Evolutionary conservation across 2,797 vertebrate genomes (phyloP), one percentile per base, ranked within the genome.

Genomic region (Mormyrops boulengeri): DNA sequence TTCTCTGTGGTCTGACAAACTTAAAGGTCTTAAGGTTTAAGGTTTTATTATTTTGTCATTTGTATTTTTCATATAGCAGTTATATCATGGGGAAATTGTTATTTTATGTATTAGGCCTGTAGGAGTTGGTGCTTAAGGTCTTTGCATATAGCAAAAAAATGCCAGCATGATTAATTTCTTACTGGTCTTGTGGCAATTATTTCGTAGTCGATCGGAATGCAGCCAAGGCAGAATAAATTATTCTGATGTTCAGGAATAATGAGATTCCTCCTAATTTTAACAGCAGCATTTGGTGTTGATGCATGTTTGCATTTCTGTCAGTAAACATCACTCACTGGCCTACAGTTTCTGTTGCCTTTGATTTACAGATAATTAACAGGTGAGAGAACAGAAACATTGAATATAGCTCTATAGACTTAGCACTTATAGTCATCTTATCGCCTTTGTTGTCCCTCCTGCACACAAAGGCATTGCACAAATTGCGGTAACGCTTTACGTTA

Each of bases 221-320:
- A 50, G 19, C 82, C 47, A 85, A 49, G 82, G 44, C 82, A 85
- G 82, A 85, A 52, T 85, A 52, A 85, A 52, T 52, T 85, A 85
- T 85, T 22, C 44, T 52, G n/a, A 85, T 85, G 44, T 85, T n/a
- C 82, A 85, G 44, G n/a, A 85, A 50, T 85, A 85, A 85, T 85
- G 82, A 85, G 82, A 49, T 50, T 85, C 11, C 82, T 50, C 47
- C n/a, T 85, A 85, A 85, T 50, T 47, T 85, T 26, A 85, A 85
- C 19, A 26, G 82, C 73, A 80, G 73, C 19, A 44, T 80, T 80
- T 80, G 73, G 73, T 44, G 38, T 80, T 80, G 73, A 80, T 80
- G 38, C 73, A 44, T 80, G 73, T 80, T 80, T 80, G 73, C 73
- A 80, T 44, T 44, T 80, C 73, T 44, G 38, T 38, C 38, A 80